phyloP scores from a whole-genome alignment of 1,140 invertebrate genomes.

The Drosophila nebulosa region DNA sequence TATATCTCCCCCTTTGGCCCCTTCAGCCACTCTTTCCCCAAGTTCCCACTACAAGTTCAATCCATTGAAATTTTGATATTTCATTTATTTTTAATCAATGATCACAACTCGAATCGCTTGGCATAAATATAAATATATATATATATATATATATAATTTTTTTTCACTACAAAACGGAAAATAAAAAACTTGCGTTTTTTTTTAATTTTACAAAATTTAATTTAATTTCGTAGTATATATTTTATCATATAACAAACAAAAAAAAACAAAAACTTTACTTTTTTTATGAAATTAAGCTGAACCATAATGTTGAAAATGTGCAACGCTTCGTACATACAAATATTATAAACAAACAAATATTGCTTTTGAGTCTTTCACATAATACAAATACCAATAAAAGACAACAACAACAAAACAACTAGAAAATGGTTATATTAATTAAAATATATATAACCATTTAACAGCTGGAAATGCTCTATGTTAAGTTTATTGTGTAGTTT shows the following conservation, averaged over 20 bases:
- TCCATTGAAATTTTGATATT: constrained; percentile 10
- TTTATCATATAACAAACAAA: constrained; percentile 16
- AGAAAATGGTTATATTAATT: not conserved
- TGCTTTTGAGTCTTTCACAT: constrained; percentile 73
- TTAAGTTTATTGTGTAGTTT: constrained; percentile 79
- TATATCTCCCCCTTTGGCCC: constrained; percentile 26
- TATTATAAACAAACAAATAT: constrained; percentile 50
- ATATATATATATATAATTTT: constrained; percentile 12
- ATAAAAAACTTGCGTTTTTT: constrained; percentile 50
- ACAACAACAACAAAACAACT: not conserved
- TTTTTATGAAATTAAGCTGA: constrained; percentile 41
- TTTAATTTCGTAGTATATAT: constrained; percentile 65
- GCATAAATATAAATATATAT: constrained; percentile 21
- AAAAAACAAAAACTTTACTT: constrained; percentile 12
- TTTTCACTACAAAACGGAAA: constrained; percentile 7
- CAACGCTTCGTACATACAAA: constrained; percentile 30
- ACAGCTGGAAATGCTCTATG: constrained; percentile 56
- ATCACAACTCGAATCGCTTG: constrained; percentile 70
- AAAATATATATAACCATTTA: not conserved
- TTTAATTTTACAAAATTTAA: constrained; percentile 42
- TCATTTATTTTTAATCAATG: constrained; percentile 60
- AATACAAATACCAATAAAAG: constrained; percentile 8
- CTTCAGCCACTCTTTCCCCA: constrained; percentile 9
- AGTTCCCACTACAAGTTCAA: constrained; percentile 46
- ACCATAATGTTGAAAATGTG: constrained; percentile 25